Evolutionary conservation across 23 tunicate genomes (phyloP).

Genomic region (Trididemnum nubilum): DNA sequence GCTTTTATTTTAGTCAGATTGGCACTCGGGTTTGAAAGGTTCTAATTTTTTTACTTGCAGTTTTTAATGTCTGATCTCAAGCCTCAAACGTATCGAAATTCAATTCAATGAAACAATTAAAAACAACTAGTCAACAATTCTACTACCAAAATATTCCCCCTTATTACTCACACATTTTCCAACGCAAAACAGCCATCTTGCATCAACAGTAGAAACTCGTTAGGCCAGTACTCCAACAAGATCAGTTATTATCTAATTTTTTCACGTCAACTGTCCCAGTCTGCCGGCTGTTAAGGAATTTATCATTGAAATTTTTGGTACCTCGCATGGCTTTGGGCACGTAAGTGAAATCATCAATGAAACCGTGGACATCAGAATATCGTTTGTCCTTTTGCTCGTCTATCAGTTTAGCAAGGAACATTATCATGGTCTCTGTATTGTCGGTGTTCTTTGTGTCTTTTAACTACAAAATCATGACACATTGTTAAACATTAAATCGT

Average conservation of each 20-base stretch:
- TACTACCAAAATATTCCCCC: too few species aligned
- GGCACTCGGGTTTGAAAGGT: too few species aligned
- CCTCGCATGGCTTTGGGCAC: constrained; percentile 79
- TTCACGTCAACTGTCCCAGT: not conserved
- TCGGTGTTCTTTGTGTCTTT: constrained; percentile 95
- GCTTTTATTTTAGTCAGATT: too few species aligned
- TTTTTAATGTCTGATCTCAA: too few species aligned
- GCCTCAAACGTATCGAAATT: too few species aligned
- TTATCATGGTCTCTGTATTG: constrained; percentile 74
- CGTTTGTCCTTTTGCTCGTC: constrained; percentile 82
- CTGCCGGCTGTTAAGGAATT: too few species aligned
- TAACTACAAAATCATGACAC: constrained; percentile 56
- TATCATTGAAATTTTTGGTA: not conserved
- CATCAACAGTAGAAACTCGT: not conserved
- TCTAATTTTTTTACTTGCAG: too few species aligned
- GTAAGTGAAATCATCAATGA: constrained; percentile 87
- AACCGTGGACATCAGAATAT: constrained; percentile 72
- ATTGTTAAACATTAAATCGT: too few species aligned
- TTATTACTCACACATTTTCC: too few species aligned
- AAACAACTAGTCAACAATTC: too few species aligned
- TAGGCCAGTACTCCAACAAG: not conserved
- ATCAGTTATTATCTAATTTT: not conserved
- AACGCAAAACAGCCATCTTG: too few species aligned
- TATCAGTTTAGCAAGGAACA: constrained; percentile 76
- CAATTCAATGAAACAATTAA: too few species aligned